Evolutionary conservation across 2,797 vertebrate species (phyloP).

Genomic region (Craterocephalus amniculus): DNA sequence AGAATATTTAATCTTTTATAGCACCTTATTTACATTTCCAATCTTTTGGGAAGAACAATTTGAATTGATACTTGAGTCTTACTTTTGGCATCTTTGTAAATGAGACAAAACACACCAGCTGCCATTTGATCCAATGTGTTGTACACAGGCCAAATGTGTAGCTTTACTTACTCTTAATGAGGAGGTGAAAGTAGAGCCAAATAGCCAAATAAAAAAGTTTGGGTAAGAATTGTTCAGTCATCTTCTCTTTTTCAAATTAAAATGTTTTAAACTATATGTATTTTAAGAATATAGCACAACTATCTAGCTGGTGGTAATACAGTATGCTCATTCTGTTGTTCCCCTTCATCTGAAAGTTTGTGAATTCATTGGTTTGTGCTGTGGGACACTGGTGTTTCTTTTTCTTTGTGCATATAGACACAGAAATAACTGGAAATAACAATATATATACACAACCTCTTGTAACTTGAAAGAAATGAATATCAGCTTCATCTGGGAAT

Average conservation of each 20-base stretch:
- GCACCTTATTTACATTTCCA: constrained; percentile 14
- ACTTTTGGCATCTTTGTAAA: background rate
- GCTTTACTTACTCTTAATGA: background rate
- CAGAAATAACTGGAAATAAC: background rate
- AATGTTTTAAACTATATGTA: background rate
- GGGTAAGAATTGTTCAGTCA: background rate
- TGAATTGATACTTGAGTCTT: background rate
- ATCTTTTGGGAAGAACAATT: constrained; percentile 2
- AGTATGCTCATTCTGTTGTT: background rate
- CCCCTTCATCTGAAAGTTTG: background rate
- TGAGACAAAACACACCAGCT: background rate
- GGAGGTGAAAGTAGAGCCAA: background rate
- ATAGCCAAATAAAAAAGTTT: background rate
- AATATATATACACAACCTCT: background rate
- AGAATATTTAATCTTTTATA: constrained; percentile 24
- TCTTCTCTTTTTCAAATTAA: background rate
- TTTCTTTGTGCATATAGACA: no score
- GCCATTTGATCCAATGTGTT: background rate
- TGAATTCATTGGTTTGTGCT: background rate
- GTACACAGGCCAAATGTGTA: background rate
- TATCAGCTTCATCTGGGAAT: background rate
- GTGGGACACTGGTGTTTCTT: background rate
- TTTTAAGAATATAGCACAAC: background rate
- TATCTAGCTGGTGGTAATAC: background rate
- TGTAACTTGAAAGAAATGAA: background rate